A percentile compares a stretch with the other conserved stretches of the same genome.
Conservation (phyloP, 92 coral and sea anemone species). For the Paragorgia papillata region DNA sequence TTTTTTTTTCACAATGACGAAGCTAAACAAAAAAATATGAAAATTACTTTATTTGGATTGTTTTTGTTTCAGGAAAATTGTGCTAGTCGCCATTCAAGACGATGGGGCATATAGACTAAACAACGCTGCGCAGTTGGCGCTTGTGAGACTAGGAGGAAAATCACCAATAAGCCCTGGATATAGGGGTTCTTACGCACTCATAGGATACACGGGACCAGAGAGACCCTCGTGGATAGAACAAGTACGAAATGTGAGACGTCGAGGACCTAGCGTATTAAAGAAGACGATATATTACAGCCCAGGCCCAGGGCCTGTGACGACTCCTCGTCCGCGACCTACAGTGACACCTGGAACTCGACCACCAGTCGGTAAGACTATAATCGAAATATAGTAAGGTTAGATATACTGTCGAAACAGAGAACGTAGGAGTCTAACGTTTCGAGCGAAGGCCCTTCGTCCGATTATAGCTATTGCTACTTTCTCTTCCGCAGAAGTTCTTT, state of each 20-base stretch:
- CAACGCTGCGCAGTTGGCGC: background rate
- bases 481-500: too few relatives aligned
- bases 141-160: background rate
- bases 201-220: slow-evolving; percentile 47
- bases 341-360: background rate
- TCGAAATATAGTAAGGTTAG: background rate
- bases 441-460: too few relatives aligned
- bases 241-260: slow-evolving; percentile 11
- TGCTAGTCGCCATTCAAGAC: slow-evolving; percentile 28
- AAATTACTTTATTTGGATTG: background rate
- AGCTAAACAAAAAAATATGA: too few relatives aligned
- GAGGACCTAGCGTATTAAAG: slow-evolving; percentile 2
- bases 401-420: too few relatives aligned
- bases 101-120: slow-evolving; percentile 10
- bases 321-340: background rate
- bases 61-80: slow-evolving; percentile 13
- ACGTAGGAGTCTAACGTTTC: too few relatives aligned
- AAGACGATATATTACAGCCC: background rate
- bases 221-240: slow-evolving; percentile 39
- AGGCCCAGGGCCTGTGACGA: background rate
- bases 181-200: slow-evolving; percentile 51
- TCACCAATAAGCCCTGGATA: slow-evolving; percentile 11
- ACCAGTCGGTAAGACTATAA: background rate
- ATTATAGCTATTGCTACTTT: too few relatives aligned
- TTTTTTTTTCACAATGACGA: too few relatives aligned